phyloP scores from a whole-genome alignment of 2,888 invertebrate species.

The Acanthosepion lycidas region DNA sequence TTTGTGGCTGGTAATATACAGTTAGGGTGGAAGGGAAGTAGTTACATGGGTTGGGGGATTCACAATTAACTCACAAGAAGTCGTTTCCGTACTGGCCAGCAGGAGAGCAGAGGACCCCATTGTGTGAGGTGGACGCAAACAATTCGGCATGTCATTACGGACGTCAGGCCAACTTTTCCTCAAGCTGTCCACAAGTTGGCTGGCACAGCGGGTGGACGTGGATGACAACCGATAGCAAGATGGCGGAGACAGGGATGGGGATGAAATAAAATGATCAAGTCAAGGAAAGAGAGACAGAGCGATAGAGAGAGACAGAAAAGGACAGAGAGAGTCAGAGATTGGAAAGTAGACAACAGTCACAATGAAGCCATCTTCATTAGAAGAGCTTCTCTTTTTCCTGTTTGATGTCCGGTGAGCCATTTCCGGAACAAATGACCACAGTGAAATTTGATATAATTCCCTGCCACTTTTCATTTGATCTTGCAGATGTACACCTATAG shows the following conservation, averaged over 20 bases:
- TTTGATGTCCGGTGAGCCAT: constrained; percentile 45
- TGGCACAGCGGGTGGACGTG: neutral
- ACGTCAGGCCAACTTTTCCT: constrained; percentile 33
- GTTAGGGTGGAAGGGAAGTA: neutral
- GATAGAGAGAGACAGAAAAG: neutral
- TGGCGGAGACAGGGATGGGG: neutral
- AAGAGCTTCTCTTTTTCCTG: neutral
- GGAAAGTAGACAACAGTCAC: neutral
- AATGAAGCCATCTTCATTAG: constrained; percentile 45
- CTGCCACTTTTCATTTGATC: constrained; percentile 43
- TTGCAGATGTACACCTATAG: constrained; percentile 36
- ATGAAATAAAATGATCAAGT: neutral
- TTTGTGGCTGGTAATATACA: neutral
- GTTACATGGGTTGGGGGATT: neutral
- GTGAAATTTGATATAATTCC: constrained; percentile 46
- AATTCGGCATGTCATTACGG: constrained; percentile 33
- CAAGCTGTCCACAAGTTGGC: constrained; percentile 20
- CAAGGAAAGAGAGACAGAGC: neutral
- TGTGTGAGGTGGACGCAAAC: constrained; percentile 33
- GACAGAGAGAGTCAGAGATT: neutral
- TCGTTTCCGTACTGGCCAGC: constrained; percentile 22
- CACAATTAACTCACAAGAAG: constrained; percentile 33
- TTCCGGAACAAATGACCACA: constrained; percentile 38
- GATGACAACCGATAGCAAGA: neutral
- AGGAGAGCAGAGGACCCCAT: constrained; percentile 21